Evolutionary conservation across 2,797 vertebrate species (phyloP).

Genomic region (Steatocranus sp.): DNA sequence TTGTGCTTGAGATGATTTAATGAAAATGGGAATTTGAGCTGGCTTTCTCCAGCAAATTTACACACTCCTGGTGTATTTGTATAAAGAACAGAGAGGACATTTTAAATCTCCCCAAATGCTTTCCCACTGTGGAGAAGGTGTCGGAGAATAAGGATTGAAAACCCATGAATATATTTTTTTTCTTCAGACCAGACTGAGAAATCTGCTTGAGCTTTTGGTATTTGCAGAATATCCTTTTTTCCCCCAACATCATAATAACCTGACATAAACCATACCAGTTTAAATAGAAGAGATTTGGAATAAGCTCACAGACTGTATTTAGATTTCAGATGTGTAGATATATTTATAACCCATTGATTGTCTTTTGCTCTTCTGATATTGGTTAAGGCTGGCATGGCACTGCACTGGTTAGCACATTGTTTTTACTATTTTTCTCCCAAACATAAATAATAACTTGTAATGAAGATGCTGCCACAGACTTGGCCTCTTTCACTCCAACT

Average conservation of each 20-base stretch:
- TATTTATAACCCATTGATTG: background rate
- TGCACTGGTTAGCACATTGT: background rate
- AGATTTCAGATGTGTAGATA: accelerated
- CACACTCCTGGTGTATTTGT: background rate
- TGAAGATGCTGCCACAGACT: accelerated
- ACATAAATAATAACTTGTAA: background rate
- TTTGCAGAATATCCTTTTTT: background rate
- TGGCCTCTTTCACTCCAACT: background rate
- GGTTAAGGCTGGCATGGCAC: background rate
- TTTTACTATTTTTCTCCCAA: too few relatives aligned
- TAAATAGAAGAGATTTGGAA: background rate
- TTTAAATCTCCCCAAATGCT: background rate
- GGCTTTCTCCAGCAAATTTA: background rate
- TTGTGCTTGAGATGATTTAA: background rate
- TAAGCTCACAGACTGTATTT: background rate
- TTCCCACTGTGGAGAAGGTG: background rate
- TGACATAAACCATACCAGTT: background rate
- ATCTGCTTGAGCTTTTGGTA: background rate
- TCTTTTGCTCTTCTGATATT: background rate
- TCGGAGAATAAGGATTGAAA: background rate
- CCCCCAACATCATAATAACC: background rate
- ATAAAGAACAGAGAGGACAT: background rate
- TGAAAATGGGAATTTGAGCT: background rate
- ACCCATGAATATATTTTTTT: background rate
- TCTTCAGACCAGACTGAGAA: background rate